Evolutionary conservation across 2,113 vertebrate genomes (phyloP).

Genomic region (Leptocoma aspasia): DNA sequence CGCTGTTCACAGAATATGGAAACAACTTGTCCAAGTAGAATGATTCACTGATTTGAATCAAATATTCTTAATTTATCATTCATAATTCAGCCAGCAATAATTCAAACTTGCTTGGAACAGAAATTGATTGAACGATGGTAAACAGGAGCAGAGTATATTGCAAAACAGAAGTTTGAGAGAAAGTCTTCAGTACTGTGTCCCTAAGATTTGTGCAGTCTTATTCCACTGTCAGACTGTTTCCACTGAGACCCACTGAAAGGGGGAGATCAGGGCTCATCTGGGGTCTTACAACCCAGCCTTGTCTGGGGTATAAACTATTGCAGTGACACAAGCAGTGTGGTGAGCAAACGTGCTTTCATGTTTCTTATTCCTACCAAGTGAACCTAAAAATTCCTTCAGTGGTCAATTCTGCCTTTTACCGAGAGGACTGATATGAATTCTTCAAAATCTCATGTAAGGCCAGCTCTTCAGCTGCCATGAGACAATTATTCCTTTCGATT

Average conservation of each 20-base stretch:
- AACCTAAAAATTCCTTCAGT: background rate
- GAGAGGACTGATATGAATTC: background rate
- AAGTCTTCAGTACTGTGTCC: background rate
- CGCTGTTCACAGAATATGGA: background rate
- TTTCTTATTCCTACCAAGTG: background rate
- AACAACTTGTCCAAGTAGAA: constrained; percentile 27
- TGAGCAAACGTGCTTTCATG: background rate
- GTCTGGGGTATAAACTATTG: background rate
- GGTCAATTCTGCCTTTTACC: background rate
- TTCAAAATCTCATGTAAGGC: background rate
- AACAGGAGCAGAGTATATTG: background rate
- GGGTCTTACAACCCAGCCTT: background rate
- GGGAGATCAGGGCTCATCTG: background rate
- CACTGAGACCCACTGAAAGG: background rate
- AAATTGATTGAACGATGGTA: background rate
- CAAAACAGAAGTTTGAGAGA: background rate
- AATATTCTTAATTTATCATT: constrained; percentile 21
- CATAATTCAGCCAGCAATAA: constrained; percentile 11
- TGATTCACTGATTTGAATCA: constrained; percentile 24
- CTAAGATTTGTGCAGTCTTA: background rate
- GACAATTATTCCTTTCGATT: background rate
- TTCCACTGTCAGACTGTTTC: background rate
- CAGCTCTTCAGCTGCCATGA: background rate
- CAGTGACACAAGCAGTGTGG: background rate
- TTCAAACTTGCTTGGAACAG: constrained; percentile 3